Evolutionary conservation across 2,113 vertebrate species (phyloP).

Genomic region (Pungitius pungitius): DNA sequence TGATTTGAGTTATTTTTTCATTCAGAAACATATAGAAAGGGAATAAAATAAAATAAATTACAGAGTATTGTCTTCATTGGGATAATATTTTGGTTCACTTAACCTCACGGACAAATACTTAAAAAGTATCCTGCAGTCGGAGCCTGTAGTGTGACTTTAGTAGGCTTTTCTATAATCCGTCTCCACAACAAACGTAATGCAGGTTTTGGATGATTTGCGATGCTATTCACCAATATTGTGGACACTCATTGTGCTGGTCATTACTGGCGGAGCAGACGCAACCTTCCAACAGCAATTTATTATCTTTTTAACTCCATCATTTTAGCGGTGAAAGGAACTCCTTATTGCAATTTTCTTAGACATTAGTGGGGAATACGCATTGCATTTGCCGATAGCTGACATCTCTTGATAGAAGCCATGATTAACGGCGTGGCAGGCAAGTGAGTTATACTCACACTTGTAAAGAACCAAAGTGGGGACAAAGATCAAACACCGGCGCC

Average conservation of each 20-base stretch:
- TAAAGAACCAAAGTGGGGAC: slow-evolving; percentile 66
- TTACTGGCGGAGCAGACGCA: slow-evolving; percentile 3
- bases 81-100: slow-evolving; percentile 18
- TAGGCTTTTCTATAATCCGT: slow-evolving; percentile 5
- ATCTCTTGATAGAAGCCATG: slow-evolving; percentile 68
- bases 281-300: slow-evolving; percentile 53
- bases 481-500: slow-evolving; percentile 73
- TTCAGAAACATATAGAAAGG: slow-evolving; percentile 50
- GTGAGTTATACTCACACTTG: slow-evolving; percentile 60
- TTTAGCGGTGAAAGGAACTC: slow-evolving; percentile 59
- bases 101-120: slow-evolving; percentile 25
- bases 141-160: slow-evolving; percentile 11
- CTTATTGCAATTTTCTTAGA: slow-evolving; percentile 54
- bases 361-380: slow-evolving; percentile 55
- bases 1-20: slow-evolving; percentile 42
- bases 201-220: slow-evolving; percentile 20
- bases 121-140: slow-evolving; percentile 8
- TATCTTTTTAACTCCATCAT: slow-evolving; percentile 73
- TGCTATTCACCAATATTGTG: slow-evolving; percentile 4
- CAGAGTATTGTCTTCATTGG: slow-evolving; percentile 38
- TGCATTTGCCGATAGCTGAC: slow-evolving; percentile 63
- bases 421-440: slow-evolving; percentile 65
- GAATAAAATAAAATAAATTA: slow-evolving; percentile 53
- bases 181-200: slow-evolving; percentile 12
- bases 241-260: slow-evolving; percentile 4